A percentile compares a stretch with the other conserved stretches of the same genome.
Conservation (phyloP, 2,113 vertebrate genomes). For the Otus sunia region DNA sequence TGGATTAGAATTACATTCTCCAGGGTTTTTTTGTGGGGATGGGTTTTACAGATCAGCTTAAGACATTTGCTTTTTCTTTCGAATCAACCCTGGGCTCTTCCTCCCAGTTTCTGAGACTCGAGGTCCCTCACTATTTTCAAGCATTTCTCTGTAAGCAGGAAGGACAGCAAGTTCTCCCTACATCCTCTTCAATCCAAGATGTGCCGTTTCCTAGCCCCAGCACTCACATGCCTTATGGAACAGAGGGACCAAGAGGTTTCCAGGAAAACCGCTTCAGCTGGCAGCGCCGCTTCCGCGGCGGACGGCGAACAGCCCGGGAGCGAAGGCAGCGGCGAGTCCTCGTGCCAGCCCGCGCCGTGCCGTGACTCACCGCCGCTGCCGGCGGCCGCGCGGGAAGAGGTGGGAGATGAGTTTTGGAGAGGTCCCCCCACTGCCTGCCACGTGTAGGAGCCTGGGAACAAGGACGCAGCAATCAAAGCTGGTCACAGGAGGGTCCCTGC, state of each 20-base stretch:
- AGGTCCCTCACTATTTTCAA: neutral
- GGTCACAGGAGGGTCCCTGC: neutral
- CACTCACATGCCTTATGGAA: neutral
- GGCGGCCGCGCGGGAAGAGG: neutral
- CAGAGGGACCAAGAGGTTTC: neutral
- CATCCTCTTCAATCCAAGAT: neutral
- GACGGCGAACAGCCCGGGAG: neutral
- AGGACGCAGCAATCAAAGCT: fast-evolving
- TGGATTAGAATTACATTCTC: neutral
- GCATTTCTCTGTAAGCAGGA: neutral
- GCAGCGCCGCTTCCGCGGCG: fast-evolving
- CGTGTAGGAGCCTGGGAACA: neutral
- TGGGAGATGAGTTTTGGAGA: neutral
- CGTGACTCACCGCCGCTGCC: neutral
- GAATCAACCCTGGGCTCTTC: neutral
- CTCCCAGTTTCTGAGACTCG: neutral
- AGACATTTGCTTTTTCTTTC: neutral
- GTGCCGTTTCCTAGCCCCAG: neutral
- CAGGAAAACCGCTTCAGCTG: neutral
- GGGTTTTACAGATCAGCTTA: neutral
- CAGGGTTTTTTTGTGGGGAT: neutral
- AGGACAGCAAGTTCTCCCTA: neutral
- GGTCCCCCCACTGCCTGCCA: fast-evolving
- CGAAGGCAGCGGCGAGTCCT: neutral
- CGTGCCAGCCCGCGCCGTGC: neutral